phyloP scores from a whole-genome alignment of 2,113 vertebrate species.

The Murina feae region DNA sequence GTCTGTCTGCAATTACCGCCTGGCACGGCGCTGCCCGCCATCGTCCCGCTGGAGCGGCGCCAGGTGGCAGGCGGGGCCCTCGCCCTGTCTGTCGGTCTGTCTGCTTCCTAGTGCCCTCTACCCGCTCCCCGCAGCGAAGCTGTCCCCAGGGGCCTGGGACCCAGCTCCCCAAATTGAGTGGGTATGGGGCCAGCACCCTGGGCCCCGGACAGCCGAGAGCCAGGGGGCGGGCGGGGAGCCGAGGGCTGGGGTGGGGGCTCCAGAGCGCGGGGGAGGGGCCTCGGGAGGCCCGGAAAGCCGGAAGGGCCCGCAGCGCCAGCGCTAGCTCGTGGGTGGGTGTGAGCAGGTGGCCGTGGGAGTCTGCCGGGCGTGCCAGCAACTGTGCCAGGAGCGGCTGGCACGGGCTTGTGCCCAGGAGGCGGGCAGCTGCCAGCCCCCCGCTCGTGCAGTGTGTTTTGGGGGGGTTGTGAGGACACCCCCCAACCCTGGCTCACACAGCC shows the following conservation, averaged over 20 bases:
- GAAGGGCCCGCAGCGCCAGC: slow-evolving; percentile 75
- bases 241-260: neutral
- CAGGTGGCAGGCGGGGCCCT: slow-evolving; percentile 79
- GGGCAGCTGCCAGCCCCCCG: slow-evolving; percentile 33
- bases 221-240: neutral
- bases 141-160: neutral
- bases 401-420: slow-evolving; percentile 67
- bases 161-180: neutral
- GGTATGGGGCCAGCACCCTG: neutral
- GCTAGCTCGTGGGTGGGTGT: slow-evolving; percentile 74
- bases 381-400: slow-evolving; percentile 78
- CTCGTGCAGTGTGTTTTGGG: slow-evolving; percentile 43
- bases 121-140: neutral
- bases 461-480: slow-evolving; percentile 65
- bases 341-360: slow-evolving; percentile 78
- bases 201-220: neutral
- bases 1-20: slow-evolving; percentile 86
- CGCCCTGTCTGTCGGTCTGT: slow-evolving; percentile 56
- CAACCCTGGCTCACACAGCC: slow-evolving; percentile 42
- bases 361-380: slow-evolving; percentile 78
- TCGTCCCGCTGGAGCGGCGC: slow-evolving; percentile 81
- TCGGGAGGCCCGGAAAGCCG: slow-evolving; percentile 70
- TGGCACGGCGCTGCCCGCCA: slow-evolving; percentile 81
- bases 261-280: slow-evolving; percentile 52
- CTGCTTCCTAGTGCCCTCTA: slow-evolving; percentile 1